A percentile compares a stretch with the other conserved stretches of the same genome.
Evolutionary conservation across 2,113 vertebrate species (phyloP).

Genomic region (Perca flavescens): DNA sequence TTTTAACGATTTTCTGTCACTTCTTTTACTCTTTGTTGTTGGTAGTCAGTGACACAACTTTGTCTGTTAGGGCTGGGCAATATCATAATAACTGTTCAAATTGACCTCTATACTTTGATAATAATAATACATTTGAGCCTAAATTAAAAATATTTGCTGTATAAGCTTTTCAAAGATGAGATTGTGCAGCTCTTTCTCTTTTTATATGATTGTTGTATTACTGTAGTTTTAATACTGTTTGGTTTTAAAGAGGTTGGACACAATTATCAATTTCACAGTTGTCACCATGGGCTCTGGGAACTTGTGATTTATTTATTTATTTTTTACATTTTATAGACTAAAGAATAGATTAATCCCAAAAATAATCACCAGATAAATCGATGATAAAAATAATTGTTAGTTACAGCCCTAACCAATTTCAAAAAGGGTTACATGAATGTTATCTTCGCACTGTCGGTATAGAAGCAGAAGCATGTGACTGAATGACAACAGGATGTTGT

Average conservation of each 20-base stretch:
- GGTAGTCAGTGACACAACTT: too few relatives aligned
- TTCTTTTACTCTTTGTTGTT: too few relatives aligned
- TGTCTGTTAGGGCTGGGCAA: background rate
- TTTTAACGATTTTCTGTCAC: too few relatives aligned
- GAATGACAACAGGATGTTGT: background rate
- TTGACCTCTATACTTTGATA: too few relatives aligned
- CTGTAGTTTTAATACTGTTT: too few relatives aligned
- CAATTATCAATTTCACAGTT: background rate
- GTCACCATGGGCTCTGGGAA: background rate
- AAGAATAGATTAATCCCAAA: too few relatives aligned
- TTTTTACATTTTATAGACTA: background rate
- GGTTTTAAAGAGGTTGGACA: background rate
- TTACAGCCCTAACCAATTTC: background rate
- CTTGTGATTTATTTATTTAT: too few relatives aligned
- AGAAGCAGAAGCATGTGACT: background rate
- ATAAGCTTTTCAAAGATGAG: background rate
- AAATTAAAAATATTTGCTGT: background rate
- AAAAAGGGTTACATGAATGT: background rate
- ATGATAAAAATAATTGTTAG: too few relatives aligned
- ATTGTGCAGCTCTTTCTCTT: background rate
- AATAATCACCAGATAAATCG: background rate
- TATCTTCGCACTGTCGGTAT: background rate
- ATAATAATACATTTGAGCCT: background rate
- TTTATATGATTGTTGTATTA: background rate
- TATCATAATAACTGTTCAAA: background rate